Conservation (phyloP, 2,113 vertebrate genomes). For the Rhinopithecus roxellana region DNA sequence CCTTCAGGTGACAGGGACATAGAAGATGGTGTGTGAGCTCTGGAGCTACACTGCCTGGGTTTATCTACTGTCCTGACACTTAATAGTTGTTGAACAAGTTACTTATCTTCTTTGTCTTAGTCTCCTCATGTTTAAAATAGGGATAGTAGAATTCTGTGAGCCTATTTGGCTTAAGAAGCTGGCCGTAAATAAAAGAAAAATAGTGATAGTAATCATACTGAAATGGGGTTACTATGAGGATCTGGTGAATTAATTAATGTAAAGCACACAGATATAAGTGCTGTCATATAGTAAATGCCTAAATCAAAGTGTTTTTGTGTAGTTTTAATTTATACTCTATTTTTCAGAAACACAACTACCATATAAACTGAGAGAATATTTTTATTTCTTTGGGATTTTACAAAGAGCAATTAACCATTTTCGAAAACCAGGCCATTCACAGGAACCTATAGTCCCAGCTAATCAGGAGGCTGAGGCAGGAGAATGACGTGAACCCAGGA, state of each 20-base stretch:
- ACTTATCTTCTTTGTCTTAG: neutral
- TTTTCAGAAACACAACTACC: neutral
- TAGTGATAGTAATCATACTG: neutral
- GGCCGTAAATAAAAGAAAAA: neutral
- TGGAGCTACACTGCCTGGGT: neutral
- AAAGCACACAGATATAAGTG: neutral
- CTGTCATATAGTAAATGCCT: neutral
- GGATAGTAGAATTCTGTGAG: neutral
- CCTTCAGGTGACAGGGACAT: neutral
- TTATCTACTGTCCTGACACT: neutral
- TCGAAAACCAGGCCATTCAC: neutral
- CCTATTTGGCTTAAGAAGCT: no score
- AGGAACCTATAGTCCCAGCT: no score
- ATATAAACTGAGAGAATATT: neutral
- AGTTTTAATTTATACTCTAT: neutral
- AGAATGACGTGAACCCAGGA: no score
- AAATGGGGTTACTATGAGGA: neutral
- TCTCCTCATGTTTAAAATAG: neutral
- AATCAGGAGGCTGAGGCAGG: no score
- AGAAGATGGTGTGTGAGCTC: neutral
- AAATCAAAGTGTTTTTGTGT: neutral
- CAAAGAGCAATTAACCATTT: neutral
- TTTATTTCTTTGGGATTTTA: conserved; percentile 35
- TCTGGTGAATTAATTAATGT: neutral
- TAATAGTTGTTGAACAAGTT: neutral